Percentiles rank a stretch among this genome's conserved stretches.
Evolutionary conservation across 2,797 vertebrate species (phyloP).

Genomic region (Melanotaenia parkinsoni): DNA sequence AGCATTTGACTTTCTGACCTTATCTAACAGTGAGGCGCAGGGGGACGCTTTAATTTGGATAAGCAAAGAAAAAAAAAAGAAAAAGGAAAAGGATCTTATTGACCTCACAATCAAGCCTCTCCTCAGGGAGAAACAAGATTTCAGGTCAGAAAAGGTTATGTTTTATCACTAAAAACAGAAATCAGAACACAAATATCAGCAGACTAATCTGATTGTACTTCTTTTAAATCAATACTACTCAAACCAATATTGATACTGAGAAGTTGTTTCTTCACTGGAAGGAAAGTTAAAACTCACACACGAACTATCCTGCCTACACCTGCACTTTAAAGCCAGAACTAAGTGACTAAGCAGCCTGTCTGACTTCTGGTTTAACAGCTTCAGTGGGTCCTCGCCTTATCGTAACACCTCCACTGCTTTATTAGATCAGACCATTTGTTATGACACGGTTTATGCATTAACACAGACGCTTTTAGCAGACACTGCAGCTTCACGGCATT

Average conservation of each 20-base stretch:
- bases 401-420: conserved; percentile 54
- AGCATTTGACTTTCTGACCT: conserved; percentile 69
- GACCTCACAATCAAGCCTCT: conserved; percentile 39
- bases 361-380: conserved; percentile 55
- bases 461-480: conserved; percentile 57
- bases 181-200: conserved; percentile 23
- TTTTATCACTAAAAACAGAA: conserved; percentile 12
- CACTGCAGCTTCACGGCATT: conserved; percentile 14
- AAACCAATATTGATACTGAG: background rate
- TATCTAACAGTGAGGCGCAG: conserved; percentile 41
- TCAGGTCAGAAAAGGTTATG: background rate
- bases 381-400: conserved; percentile 49
- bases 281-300: conserved; percentile 54
- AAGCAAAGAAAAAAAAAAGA: conserved; percentile 33
- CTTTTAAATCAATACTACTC: background rate
- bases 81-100: conserved; percentile 14
- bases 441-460: conserved; percentile 53
- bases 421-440: conserved; percentile 53
- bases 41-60: conserved; percentile 49
- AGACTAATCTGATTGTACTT: background rate
- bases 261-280: conserved; percentile 51
- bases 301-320: conserved; percentile 38
- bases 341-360: conserved; percentile 60
- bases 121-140: conserved; percentile 2
- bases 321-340: conserved; percentile 39